Base-by-base conservation (phyloP, 1,140 invertebrate genomes). In the Drosophila bifasciata region DNA sequence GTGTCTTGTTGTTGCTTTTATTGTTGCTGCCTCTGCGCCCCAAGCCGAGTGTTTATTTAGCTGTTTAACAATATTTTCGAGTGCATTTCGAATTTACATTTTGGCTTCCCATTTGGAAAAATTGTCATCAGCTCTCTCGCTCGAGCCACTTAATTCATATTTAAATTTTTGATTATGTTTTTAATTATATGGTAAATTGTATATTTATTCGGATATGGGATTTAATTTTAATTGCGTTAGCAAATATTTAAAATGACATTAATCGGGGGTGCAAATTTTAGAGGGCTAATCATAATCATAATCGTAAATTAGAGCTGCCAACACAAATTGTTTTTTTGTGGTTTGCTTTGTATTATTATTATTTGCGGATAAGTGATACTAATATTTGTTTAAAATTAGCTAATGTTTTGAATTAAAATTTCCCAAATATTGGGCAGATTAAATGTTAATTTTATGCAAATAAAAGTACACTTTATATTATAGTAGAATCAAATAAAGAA, bases 1-100 rank as follows among this genome's bases (percentile, higher is more conserved):
- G 28, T 32, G 9, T 28, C 1, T 52, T 67, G 60, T 52, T 67
- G 60, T 56, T 67, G 64, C 48, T 67, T 50, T 48, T 68, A 48
- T 64, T 64, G 28, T 32, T 36, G 32, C 32, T 32, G 28, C 28
- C 28, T 11, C 1, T 36, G 3, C 11, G 3, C 11, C 32, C 32
- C 32, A 28, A 28, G 61, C 61, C 45, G 3, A 48, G 50, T 68
- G 63, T 68, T 68, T 69, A 41, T 40, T 68, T 69, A 69, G 66
- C 64, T 69, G 66, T 69, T 69, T 69, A 56, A 69, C 63, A 69
- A 68, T 68, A 69, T 69, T 69, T 36, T 69, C 32, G 66, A 68
- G 66, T 56, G 66, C 66, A 56, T 56, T 55, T 52, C 46, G 13
- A 36, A 51, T 51, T 44, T 63, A 66, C 60, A 48, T 39, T 44